Conservation (phyloP, 2,113 vertebrate genomes). For the Ibidorhyncha struthersii region DNA sequence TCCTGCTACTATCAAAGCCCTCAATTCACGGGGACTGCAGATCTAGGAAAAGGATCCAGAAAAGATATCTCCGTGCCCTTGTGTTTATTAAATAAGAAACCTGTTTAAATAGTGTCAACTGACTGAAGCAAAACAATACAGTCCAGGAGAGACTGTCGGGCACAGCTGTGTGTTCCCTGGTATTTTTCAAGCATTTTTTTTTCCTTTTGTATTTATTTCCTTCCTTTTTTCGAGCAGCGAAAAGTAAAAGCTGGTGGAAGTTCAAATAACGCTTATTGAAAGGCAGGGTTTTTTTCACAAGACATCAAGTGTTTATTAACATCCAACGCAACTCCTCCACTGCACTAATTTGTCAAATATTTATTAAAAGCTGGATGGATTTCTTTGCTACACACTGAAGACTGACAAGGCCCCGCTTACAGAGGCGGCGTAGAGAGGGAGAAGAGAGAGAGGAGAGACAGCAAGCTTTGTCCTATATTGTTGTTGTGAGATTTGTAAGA, state of each 20-base stretch:
- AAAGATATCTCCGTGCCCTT: conserved; percentile 8
- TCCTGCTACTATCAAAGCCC: not conserved
- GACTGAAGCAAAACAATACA: conserved; percentile 1
- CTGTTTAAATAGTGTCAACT: conserved; percentile 57
- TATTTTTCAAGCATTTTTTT: not conserved
- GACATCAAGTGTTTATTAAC: not conserved
- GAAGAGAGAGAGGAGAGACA: not conserved
- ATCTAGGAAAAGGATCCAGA: conserved; percentile 27
- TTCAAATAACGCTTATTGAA: not conserved
- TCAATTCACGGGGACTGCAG: not conserved
- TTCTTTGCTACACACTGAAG: not conserved
- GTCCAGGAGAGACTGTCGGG: conserved; percentile 1
- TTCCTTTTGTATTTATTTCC: not conserved
- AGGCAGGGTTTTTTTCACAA: not conserved
- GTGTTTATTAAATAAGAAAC: conserved; percentile 60
- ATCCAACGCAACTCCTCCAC: not conserved
- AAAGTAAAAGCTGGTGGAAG: not conserved
- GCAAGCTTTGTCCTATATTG: not conserved
- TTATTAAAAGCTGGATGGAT: not conserved
- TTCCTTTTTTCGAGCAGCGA: not conserved
- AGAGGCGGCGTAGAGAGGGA: not conserved
- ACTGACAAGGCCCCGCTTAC: not conserved
- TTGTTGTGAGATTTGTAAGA: not conserved
- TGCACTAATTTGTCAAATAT: not conserved
- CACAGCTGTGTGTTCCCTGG: not conserved